A percentile compares a stretch with the other conserved stretches of the same genome.
These are phyloP conservation scores for Gymnopithys bicolor DNA, from an alignment of 2,797 vertebrate species.

Conservation along the genomic window DNA sequence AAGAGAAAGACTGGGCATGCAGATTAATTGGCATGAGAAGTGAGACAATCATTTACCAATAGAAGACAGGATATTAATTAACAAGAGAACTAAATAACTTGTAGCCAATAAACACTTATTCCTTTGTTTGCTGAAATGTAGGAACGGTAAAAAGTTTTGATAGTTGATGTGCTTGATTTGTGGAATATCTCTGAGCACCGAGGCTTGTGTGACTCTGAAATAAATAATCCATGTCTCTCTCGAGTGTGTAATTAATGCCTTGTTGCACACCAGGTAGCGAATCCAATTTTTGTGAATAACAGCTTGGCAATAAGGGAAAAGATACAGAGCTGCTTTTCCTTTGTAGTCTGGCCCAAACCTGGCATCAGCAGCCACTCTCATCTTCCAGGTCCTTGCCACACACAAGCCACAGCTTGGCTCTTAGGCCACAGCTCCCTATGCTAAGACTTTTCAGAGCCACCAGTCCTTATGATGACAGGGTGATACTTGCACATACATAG, in stretches of 20 bases:
- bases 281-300: background rate
- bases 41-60: background rate
- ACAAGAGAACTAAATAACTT: background rate
- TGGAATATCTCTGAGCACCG: background rate
- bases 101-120: background rate
- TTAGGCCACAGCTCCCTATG: background rate
- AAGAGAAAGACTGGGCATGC: background rate
- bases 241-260: background rate
- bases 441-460: background rate
- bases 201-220: background rate
- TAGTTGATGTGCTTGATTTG: background rate
- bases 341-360: background rate
- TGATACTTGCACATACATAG: rapidly evolving
- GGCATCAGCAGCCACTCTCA: background rate
- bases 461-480: rapidly evolving
- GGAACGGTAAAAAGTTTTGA: background rate
- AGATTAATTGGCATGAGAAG: background rate
- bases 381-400: background rate
- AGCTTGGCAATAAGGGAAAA: background rate
- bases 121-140: background rate
- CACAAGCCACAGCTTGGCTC: background rate
- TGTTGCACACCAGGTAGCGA: too few relatives aligned
- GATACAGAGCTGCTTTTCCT: background rate
- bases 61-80: background rate
- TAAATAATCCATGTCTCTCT: background rate